Evolutionary conservation across 2,888 invertebrate species (phyloP), one percentile per base, ranked within the genome.

Genomic region (Subacronicta megacephala): DNA sequence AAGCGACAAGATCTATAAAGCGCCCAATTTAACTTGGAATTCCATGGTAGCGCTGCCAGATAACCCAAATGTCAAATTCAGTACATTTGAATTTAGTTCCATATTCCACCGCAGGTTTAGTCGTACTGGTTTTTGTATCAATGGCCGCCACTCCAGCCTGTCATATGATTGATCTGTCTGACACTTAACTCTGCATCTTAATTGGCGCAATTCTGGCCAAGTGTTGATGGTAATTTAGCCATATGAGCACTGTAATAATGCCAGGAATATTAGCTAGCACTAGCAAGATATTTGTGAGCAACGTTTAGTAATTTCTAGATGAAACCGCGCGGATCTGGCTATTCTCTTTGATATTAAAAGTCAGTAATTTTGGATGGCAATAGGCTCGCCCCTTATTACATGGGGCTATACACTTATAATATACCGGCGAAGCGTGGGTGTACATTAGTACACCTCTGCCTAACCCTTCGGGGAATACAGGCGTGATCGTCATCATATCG

Each of bases 141-240:
- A 35, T 40, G 29, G 10, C 26, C 33, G 3, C 23, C 58, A 44
- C 51, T 65, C 16, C 38, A 9, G 5, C 0, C 16, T 12, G 16
- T 36, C 40, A 29, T 17, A n/a, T 56, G 57, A 63, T 56, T 47
- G 56, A 62, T 65, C 31, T 29, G 40, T 43, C 38, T 47, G 56
- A 38, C 56, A 49, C 44, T 55, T 33, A 45, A 23, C 15, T n/a
- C 23, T 47, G 56, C 56, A 52, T 52, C 43, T 40, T 76, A 64
- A 76, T 75, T 66, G 71, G 6, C 37, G 15, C 75, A 70, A 72
- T 72, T 71, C 61, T 53, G 15, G 46, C 16, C 12, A 37, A 52
- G 45, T 31, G 53, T 37, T 29, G 52, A 62, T 43, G 58, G 43
- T n/a, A 50, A 54, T 60, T 55, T 55, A 26, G 17, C 17, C 17